phyloP scores from a whole-genome alignment of 2,797 vertebrate species.

The Enteromius unitaeniatus region DNA sequence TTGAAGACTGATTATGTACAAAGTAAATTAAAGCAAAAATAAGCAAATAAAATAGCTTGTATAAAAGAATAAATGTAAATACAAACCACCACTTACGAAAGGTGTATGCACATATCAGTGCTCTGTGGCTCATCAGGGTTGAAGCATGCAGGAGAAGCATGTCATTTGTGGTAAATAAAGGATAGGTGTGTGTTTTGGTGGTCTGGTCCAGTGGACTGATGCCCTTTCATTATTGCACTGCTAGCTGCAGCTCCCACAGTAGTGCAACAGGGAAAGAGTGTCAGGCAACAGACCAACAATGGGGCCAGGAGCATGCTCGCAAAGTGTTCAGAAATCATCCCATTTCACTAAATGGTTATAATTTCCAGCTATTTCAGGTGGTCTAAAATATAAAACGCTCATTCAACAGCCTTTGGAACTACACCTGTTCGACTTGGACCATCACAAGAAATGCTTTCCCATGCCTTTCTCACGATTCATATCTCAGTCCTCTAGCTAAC shows the following conservation, averaged over 20 bases:
- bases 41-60: too few species aligned
- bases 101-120: conserved; percentile 32
- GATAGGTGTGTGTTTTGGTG: conserved; percentile 45
- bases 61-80: background rate
- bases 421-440: background rate
- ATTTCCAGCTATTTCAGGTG: background rate
- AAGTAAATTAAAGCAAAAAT: background rate
- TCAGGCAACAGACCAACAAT: conserved; percentile 75
- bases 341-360: background rate
- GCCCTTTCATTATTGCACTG: conserved; percentile 99
- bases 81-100: background rate
- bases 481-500: background rate
- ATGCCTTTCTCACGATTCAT: background rate
- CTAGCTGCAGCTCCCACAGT: conserved; percentile 88
- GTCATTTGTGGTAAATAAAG: conserved; percentile 8
- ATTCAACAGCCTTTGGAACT: background rate
- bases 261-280: conserved; percentile 97
- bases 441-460: background rate
- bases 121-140: conserved; percentile 20
- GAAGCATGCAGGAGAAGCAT: conserved; percentile 29
- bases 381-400: background rate
- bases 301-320: conserved; percentile 1
- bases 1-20: conserved; percentile 28
- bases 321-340: background rate
- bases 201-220: conserved; percentile 81